Evolutionary conservation across 1,140 invertebrate genomes (phyloP), one percentile per base, ranked within the genome.

Genomic region (Pachyrhynchus sulphureomaculatus): DNA sequence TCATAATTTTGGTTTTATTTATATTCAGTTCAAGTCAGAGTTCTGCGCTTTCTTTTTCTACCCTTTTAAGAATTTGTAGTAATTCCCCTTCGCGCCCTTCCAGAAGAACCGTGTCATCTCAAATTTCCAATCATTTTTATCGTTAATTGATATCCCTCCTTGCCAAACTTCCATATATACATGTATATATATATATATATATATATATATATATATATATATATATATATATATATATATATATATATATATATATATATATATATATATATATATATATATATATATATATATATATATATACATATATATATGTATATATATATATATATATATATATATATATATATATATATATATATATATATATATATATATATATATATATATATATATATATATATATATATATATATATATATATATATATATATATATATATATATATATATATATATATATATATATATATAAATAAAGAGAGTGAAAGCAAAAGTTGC

Each of bases 171-270:
- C 34, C 12, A 37, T 37, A 37, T 37, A 37, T 37, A 26, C 24
- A 26, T 26, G 8, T 26, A 26, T 26, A 26, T 26, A 37, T 37
- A 37, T 37, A 37, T 37, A 37, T 37, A 37, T 37, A 37, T 37
- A 37, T 37, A 37, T 37, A 37, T 37, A 37, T 37, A 37, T 37
- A 37, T 37, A 37, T 37, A 37, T 37, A 37, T 37, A 37, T 37
- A 37, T 37, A 37, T 37, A 37, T 37, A 37, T 37, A 37, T 37
- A 37, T 37, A 37, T 37, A 37, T 37, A 37, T 37, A 37, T 37
- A 37, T 37, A 17, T 37, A 37, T 37, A 37, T 37, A 37, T 37
- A 37, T 37, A 37, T 37, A 37, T 37, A 37, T 37, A 37, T 37
- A 37, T 37, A 4, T 37, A 4, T 37, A 37, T 37, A 37, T 37